Percentiles rank a stretch among this genome's conserved stretches.
These are phyloP conservation scores for Tricholauxania praeusta DNA, from an alignment of 2,888 invertebrate genomes.

Conservation along the genomic window DNA sequence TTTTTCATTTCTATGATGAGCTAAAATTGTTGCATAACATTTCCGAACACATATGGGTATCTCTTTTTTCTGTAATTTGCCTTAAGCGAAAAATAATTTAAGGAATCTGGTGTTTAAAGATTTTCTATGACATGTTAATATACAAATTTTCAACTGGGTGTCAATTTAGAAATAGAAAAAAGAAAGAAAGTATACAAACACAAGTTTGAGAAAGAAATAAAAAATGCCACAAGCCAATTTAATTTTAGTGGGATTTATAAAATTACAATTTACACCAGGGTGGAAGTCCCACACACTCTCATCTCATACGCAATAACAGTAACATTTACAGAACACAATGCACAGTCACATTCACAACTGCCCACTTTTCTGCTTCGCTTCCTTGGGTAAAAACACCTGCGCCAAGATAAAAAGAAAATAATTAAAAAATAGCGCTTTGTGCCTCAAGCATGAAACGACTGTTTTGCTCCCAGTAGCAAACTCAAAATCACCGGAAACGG, in stretches of 20 bases:
- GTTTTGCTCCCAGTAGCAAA: background rate
- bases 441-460: background rate
- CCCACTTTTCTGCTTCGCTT: no score
- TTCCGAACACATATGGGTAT: no score
- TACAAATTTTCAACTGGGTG: no score
- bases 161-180: background rate
- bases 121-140: no score
- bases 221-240: slow-evolving; percentile 15
- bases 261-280: slow-evolving; percentile 9
- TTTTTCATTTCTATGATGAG: no score
- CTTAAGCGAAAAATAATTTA: no score
- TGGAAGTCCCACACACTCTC: background rate
- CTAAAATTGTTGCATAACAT: no score
- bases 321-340: no score
- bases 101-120: no score
- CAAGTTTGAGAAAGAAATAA: background rate
- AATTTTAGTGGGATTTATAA: slow-evolving; percentile 9
- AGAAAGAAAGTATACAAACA: background rate
- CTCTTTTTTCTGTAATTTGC: no score
- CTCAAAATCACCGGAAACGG: background rate
- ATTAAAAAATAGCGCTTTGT: background rate
- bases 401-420: background rate
- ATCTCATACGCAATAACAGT: no score
- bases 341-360: no score
- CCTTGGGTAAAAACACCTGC: background rate